A percentile compares a stretch with the other conserved stretches of the same genome.
These are phyloP conservation scores for Alligator sinensis DNA, from an alignment of 2,113 vertebrate species.

Conservation along the genomic window DNA sequence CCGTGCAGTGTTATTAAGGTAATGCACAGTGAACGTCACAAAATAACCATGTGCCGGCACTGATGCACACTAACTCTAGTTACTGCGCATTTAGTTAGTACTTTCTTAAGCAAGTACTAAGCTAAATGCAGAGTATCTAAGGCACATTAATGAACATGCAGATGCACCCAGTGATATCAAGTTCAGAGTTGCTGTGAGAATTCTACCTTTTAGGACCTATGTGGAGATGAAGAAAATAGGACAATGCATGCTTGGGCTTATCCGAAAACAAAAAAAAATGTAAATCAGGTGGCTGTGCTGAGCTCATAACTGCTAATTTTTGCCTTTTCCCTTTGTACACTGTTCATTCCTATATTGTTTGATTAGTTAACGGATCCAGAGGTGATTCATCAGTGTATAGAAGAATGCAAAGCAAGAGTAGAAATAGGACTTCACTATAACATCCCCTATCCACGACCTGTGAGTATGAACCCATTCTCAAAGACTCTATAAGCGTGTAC, in stretches of 20 bases:
- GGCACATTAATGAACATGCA: too few species aligned
- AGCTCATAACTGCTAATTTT: not conserved
- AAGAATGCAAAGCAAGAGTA: slow-evolving; percentile 93
- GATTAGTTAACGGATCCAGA: slow-evolving; percentile 86
- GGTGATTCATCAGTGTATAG: slow-evolving; percentile 85
- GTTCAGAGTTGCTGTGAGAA: not conserved
- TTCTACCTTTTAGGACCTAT: slow-evolving; percentile 24
- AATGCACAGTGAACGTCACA: too few species aligned
- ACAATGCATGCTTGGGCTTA: not conserved
- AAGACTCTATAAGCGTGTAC: not conserved
- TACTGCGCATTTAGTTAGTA: too few species aligned
- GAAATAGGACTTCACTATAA: slow-evolving; percentile 95
- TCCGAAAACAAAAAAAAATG: slow-evolving; percentile 1
- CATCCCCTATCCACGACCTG: slow-evolving; percentile 94
- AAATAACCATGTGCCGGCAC: too few species aligned
- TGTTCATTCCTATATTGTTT: not conserved
- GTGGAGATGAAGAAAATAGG: slow-evolving; percentile 36
- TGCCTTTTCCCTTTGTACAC: not conserved
- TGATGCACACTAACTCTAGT: too few species aligned
- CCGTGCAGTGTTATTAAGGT: too few species aligned
- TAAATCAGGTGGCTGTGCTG: not conserved
- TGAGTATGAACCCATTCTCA: slow-evolving; percentile 78
- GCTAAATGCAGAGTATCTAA: too few species aligned
- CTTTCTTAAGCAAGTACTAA: too few species aligned
- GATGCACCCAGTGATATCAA: not conserved